Conservation (phyloP, 2,113 vertebrate genomes). For the Leptobrachium leishanense region DNA sequence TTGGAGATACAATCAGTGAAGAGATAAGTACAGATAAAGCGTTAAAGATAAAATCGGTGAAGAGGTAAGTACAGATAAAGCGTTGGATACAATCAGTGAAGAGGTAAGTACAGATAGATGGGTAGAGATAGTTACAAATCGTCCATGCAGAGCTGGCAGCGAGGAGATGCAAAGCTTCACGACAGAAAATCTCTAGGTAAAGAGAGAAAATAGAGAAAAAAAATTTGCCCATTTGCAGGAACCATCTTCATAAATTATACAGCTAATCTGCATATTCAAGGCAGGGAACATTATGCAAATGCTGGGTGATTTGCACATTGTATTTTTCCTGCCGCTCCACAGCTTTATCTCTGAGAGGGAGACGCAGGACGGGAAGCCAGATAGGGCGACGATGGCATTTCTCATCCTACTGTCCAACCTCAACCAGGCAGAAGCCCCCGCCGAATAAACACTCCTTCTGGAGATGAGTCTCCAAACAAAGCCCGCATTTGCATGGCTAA, state of each 20-base stretch:
- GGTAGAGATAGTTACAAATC: constrained; percentile 35
- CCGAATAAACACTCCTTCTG: constrained; percentile 40
- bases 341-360: constrained; percentile 74
- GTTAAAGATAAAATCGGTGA: too few species aligned
- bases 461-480: constrained; percentile 41
- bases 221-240: constrained; percentile 80
- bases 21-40: too few species aligned
- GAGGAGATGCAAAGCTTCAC: constrained; percentile 58
- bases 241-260: constrained; percentile 95
- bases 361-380: constrained; percentile 23
- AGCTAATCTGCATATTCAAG: constrained; percentile 91
- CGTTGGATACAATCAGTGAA: background rate
- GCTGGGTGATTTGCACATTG: constrained; percentile 88
- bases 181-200: constrained; percentile 65
- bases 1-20: too few species aligned
- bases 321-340: constrained; percentile 89
- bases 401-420: constrained; percentile 48
- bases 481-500: constrained; percentile 49
- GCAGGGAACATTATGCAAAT: constrained; percentile 98
- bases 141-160: constrained; percentile 52
- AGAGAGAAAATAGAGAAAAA: constrained; percentile 86
- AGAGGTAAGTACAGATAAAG: background rate
- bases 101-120: constrained; percentile 15
- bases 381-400: constrained; percentile 29
- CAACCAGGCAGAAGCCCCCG: constrained; percentile 21